Evolutionary conservation across 2,888 invertebrate genomes (phyloP).

Genomic region (Desoria tigrina): DNA sequence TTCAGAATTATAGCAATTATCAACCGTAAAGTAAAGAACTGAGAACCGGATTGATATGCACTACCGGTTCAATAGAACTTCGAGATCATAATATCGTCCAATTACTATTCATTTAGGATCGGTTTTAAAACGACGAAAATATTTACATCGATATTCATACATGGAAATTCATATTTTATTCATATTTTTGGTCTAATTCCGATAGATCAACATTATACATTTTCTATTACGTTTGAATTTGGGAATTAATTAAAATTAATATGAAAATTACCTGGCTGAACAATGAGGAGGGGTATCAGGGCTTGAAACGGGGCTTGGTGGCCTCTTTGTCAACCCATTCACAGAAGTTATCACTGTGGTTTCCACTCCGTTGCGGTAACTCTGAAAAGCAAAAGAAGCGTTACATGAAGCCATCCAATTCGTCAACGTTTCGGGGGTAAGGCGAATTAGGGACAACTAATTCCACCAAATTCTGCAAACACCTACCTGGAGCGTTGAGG

Average conservation of each 20-base stretch:
- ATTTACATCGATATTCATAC: no score
- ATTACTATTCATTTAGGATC: no score
- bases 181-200: no score
- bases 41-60: no score
- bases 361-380: conserved; percentile 50
- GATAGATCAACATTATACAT: no score
- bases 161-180: no score
- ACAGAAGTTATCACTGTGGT: conserved; percentile 44
- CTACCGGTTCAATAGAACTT: no score
- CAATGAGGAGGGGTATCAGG: conserved; percentile 60
- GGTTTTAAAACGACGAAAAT: no score
- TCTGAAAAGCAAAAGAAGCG: conserved; percentile 37
- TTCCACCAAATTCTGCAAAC: neutral
- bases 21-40: no score
- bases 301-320: conserved; percentile 65
- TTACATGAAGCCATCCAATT: neutral
- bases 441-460: neutral
- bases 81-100: no score
- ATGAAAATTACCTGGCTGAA: conserved; percentile 55
- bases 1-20: no score
- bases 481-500: conserved; percentile 52
- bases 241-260: neutral
- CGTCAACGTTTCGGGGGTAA: neutral
- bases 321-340: conserved; percentile 51
- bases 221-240: no score